phyloP scores from a whole-genome alignment of 2,113 vertebrate species.

The Burhinus oedicnemus region DNA sequence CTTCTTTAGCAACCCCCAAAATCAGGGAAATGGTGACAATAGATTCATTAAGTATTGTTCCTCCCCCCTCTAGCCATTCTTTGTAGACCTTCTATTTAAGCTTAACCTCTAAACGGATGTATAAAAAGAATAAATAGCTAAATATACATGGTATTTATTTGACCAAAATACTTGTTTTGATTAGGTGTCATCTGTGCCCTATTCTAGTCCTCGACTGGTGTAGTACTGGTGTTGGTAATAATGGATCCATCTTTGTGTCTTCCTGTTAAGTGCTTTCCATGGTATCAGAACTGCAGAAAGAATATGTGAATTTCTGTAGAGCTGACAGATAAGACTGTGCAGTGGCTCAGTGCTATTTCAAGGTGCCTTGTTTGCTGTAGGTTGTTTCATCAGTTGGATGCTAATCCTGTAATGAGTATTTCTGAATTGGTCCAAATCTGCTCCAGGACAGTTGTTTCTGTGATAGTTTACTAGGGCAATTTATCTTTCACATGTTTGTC shows the following conservation, averaged over 20 bases:
- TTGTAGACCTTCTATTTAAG: background rate
- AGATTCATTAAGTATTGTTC: background rate
- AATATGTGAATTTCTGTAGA: background rate
- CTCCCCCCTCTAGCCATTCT: background rate
- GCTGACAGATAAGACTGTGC: background rate
- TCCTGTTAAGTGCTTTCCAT: background rate
- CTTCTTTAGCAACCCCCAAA: background rate
- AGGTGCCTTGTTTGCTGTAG: slow-evolving; percentile 28
- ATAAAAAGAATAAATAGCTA: background rate
- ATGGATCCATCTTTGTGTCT: background rate
- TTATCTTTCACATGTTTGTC: background rate
- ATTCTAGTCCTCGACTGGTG: background rate
- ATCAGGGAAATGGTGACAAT: background rate
- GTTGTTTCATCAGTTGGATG: background rate
- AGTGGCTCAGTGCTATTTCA: slow-evolving; percentile 4
- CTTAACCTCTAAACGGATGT: background rate
- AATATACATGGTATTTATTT: background rate
- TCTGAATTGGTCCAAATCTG: slow-evolving; percentile 59
- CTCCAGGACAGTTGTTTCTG: slow-evolving; percentile 61
- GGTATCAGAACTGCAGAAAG: background rate
- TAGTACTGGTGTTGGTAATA: background rate
- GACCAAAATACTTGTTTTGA: background rate
- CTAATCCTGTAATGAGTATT: slow-evolving; percentile 43
- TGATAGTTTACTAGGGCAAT: background rate
- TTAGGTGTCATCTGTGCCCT: background rate